Conservation (phyloP, 2,797 vertebrate species). For the Perodicticus potto region DNA sequence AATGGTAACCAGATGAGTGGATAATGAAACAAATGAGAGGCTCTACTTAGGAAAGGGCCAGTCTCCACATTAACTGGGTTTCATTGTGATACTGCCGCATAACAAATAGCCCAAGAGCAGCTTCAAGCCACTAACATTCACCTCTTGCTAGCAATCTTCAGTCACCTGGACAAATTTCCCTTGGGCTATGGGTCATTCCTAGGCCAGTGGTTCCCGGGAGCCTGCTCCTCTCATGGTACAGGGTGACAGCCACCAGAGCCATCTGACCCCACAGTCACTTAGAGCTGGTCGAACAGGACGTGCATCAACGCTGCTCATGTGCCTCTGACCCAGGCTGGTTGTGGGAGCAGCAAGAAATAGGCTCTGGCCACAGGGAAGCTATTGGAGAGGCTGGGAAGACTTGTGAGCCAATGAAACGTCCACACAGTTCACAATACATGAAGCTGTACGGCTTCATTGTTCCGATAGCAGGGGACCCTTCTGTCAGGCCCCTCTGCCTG, state of each 20-base stretch:
- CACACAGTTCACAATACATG: accelerated
- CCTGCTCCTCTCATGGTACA: neutral
- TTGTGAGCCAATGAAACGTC: neutral
- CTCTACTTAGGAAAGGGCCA: neutral
- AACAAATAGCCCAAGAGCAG: neutral
- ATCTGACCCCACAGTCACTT: neutral
- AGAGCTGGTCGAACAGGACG: neutral
- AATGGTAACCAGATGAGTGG: neutral
- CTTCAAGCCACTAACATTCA: neutral
- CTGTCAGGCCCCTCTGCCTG: neutral
- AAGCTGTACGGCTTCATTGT: neutral
- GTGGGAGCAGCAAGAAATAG: neutral
- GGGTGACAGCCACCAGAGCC: neutral
- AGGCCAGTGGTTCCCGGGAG: no score
- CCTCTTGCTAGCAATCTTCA: neutral
- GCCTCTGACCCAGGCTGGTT: neutral
- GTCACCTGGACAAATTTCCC: neutral
- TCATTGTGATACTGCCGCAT: neutral
- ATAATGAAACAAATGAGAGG: neutral
- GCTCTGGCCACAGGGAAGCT: neutral
- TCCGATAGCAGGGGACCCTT: neutral
- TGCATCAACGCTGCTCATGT: neutral
- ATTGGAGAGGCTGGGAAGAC: no score
- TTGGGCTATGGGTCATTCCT: neutral
- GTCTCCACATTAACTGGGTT: neutral